Percentiles rank a stretch among this genome's conserved stretches.
These are phyloP conservation scores for Drosophila quadrilineata DNA, from an alignment of 1,140 invertebrate genomes.

Conservation along the genomic window DNA sequence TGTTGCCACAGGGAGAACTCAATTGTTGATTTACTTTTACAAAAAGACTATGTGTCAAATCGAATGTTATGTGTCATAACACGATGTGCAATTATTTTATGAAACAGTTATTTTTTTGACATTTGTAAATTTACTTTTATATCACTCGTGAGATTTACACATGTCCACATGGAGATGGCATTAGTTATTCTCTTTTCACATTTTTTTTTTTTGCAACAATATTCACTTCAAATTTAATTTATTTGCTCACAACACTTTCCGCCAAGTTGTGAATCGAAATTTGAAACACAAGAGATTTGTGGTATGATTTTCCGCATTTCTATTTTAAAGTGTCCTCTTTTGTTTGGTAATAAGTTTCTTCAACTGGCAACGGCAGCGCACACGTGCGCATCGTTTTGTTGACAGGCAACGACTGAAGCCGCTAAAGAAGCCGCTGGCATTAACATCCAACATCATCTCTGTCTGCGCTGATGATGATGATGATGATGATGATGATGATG, in stretches of 20 bases:
- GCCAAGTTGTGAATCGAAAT: too few species aligned
- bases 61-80: too few species aligned
- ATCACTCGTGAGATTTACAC: constrained; percentile 1
- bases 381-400: constrained; percentile 67
- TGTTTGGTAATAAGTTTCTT: neutral
- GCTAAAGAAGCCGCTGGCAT: constrained; percentile 58
- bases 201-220: neutral
- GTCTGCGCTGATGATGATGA: constrained; percentile 14
- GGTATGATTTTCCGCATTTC: constrained; percentile 14
- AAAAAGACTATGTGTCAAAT: neutral
- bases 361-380: constrained; percentile 15
- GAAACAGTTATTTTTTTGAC: too few species aligned
- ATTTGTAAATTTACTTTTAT: constrained; percentile 15
- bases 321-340: neutral
- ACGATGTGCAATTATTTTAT: too few species aligned
- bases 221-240: neutral
- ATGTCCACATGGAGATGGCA: neutral
- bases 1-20: neutral
- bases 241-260: too few species aligned
- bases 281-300: too few species aligned
- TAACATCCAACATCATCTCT: constrained; percentile 60
- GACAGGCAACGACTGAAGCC: constrained; percentile 74
- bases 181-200: constrained; percentile 5
- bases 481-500: constrained; percentile 26
- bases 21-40: neutral